Evolutionary conservation across 1,140 invertebrate genomes (phyloP), one percentile per base, ranked within the genome.

Genomic region (Zaprionus tsacasi): DNA sequence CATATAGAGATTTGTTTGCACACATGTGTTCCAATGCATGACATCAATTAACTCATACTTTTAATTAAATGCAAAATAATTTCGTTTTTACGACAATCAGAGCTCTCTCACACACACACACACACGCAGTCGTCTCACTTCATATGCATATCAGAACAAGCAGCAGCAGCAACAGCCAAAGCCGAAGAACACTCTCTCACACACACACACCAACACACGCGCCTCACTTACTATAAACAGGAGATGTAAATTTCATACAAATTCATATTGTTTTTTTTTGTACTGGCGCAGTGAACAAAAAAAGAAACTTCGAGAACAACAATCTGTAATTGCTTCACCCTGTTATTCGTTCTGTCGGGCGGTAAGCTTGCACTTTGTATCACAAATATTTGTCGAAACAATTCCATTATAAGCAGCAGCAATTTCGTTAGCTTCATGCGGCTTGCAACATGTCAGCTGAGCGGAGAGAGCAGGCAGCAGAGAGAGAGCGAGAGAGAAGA

Each of bases 31-130:
- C n/a, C 56, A 57, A 56, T 71, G 54, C 59, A 61, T 71, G 68
- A 71, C 60, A 76, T 35, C 73, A 76, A 72, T 81, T 82, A 83
- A 76, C 63, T 80, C 70, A 78, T 83, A 71, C 80, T 79, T 64
- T 87, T 77, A 88, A 87, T 88, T 80, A 83, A 87, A 83, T 83
- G 85, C 85, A 83, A 81, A 87, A 78, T 78, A 65, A 88, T 83
- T 87, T 54, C 50, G 64, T 65, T 78, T 80, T 83, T 70, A 81
- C 72, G 66, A 43, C 76, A 78, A 83, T 80, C 80, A 70, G 52
- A 77, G 69, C 60, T 45, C 58, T 33, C 38, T n/a, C 33, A n/a
- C 65, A 33, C 61, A 72, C 63, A 67, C 50, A 63, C 59, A 55
- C 8, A 60, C 56, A 61, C 21, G 2, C 21, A 21, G 21, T 21